These are phyloP conservation scores for Phragmatobia fuliginosa DNA, from an alignment of 2,888 invertebrate genomes.

Conservation along the genomic window DNA sequence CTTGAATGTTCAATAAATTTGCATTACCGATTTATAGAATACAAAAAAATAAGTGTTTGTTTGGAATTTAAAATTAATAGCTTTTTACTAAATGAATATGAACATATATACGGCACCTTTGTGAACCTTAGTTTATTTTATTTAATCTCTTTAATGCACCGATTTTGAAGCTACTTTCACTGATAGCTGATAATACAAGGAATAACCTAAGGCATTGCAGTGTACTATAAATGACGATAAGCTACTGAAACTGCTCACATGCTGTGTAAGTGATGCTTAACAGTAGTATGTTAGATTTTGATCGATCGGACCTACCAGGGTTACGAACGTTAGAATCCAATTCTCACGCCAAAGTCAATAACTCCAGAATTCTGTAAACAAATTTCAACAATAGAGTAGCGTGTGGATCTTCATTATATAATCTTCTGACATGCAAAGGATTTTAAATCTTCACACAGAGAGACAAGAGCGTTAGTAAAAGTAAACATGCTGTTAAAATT, in stretches of 20 bases:
- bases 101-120: too few species aligned
- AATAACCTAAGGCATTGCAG: too few species aligned
- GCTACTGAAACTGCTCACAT: conserved; percentile 47
- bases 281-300: conserved; percentile 78
- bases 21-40: too few species aligned
- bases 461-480: conserved; percentile 45
- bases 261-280: conserved; percentile 64
- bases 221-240: conserved; percentile 33
- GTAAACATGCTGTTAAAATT: conserved; percentile 58
- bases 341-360: conserved; percentile 86
- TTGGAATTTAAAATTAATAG: too few species aligned
- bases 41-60: too few species aligned
- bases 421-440: conserved; percentile 48
- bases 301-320: conserved; percentile 81
- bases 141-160: too few species aligned
- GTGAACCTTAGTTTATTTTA: too few species aligned
- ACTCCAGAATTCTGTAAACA: conserved; percentile 80
- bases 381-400: conserved; percentile 76
- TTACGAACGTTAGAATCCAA: conserved; percentile 81
- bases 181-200: too few species aligned
- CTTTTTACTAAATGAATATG: too few species aligned
- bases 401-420: conserved; percentile 72
- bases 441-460: conserved; percentile 42
- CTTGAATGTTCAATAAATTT: background rate
- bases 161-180: too few species aligned